These are phyloP conservation scores for Spicauda simplicius DNA, from an alignment of 2,888 invertebrate genomes.

Conservation along the genomic window DNA sequence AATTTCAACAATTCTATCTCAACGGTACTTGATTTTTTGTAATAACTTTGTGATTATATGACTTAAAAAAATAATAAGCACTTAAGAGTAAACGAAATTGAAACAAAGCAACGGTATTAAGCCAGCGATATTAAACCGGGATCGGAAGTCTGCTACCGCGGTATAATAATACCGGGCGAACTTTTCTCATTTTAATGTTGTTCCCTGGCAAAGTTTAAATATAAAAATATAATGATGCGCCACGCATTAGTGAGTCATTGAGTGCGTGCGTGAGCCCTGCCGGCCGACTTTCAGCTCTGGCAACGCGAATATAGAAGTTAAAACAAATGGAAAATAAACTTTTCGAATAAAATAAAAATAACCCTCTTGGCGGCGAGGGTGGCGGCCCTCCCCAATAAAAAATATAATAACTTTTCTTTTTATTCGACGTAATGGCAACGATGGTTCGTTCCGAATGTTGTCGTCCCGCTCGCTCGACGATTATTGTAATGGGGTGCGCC, in stretches of 20 bases:
- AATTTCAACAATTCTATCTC: not conserved
- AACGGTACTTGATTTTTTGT: not conserved
- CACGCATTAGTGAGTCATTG: conserved; percentile 83
- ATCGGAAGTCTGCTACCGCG: conserved; percentile 51
- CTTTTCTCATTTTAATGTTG: conserved; percentile 83
- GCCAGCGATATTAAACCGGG: conserved; percentile 57
- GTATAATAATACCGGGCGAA: conserved; percentile 70
- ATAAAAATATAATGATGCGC: conserved; percentile 83
- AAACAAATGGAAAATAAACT: conserved; percentile 85
- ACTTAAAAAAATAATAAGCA: conserved; percentile 43
- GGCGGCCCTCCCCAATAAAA: conserved; percentile 83
- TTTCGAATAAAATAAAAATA: conserved; percentile 85
- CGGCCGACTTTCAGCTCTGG: conserved; percentile 71
- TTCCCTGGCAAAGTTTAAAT: conserved; percentile 81
- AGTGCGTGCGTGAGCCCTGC: conserved; percentile 72
- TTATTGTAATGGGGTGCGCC: conserved; percentile 75
- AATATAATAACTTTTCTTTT: conserved; percentile 85
- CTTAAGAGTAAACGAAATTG: conserved; percentile 51
- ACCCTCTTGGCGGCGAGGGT: conserved; percentile 82
- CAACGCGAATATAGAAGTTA: conserved; percentile 80
- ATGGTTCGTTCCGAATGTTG: conserved; percentile 79
- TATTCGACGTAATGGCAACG: conserved; percentile 83
- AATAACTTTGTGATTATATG: conserved; percentile 13
- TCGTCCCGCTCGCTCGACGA: conserved; percentile 71
- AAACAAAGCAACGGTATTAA: conserved; percentile 57